Percentiles rank a stretch among this genome's conserved stretches.
These are phyloP conservation scores for Pterocles gutturalis DNA, from an alignment of 2,113 vertebrate species.

Conservation along the genomic window DNA sequence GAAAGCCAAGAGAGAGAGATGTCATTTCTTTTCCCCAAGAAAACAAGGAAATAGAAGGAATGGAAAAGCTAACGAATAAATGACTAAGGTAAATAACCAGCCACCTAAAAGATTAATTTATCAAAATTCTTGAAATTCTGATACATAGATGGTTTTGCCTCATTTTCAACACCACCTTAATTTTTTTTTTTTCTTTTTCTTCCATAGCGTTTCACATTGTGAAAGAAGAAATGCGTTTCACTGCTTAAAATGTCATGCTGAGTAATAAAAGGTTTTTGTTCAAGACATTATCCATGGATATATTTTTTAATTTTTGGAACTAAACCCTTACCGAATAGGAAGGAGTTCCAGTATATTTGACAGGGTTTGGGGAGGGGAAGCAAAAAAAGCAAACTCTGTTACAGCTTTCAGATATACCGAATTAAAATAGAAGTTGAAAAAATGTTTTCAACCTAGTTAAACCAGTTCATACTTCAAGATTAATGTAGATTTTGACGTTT, in stretches of 20 bases:
- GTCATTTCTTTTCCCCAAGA: neutral
- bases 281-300: neutral
- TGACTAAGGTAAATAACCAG: neutral
- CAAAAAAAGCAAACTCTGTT: accelerated
- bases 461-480: neutral
- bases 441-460: neutral
- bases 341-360: neutral
- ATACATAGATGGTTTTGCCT: neutral
- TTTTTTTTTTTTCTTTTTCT: neutral
- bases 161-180: neutral
- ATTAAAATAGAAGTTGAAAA: neutral
- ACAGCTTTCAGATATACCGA: neutral
- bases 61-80: slow-evolving; percentile 8
- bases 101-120: neutral
- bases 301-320: neutral
- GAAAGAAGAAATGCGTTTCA: neutral
- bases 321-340: neutral
- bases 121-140: neutral
- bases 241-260: neutral
- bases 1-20: neutral
- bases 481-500: neutral
- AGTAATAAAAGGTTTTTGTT: neutral
- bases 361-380: accelerated
- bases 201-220: neutral
- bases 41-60: slow-evolving; percentile 18